Evolutionary conservation across 2,888 invertebrate genomes (phyloP).

Genomic region (Congeria kusceri): DNA sequence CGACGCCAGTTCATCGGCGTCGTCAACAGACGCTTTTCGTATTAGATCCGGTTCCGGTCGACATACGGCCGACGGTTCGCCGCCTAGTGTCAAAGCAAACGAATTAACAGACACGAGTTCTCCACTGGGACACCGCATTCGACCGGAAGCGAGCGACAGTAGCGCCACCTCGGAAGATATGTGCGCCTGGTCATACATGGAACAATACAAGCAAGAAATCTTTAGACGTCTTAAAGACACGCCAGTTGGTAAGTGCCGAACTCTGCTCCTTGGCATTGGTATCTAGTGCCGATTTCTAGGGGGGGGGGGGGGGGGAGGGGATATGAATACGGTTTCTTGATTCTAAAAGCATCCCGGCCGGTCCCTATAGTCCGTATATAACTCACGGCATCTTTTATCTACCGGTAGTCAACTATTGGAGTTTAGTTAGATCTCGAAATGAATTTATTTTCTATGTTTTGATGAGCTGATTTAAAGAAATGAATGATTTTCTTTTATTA

Average conservation of each 20-base stretch:
- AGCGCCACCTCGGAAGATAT: slow-evolving; percentile 18
- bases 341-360: too few species aligned
- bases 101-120: neutral
- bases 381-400: too few species aligned
- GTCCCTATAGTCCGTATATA: too few species aligned
- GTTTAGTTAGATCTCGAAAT: too few species aligned
- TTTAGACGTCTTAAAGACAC: slow-evolving; percentile 31
- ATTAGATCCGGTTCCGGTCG: slow-evolving; percentile 22
- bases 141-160: slow-evolving; percentile 1
- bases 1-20: slow-evolving; percentile 49
- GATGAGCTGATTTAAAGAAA: too few species aligned
- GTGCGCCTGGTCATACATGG: slow-evolving; percentile 45
- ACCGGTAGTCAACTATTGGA: too few species aligned
- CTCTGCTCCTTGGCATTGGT: too few species aligned
- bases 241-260: slow-evolving; percentile 27
- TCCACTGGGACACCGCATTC: neutral
- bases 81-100: neutral
- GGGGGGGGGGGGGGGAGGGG: too few species aligned
- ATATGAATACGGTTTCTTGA: too few species aligned
- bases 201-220: slow-evolving; percentile 45
- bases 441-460: too few species aligned
- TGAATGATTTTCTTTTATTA: too few species aligned
- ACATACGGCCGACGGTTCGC: neutral
- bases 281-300: too few species aligned
- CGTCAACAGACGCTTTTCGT: slow-evolving; percentile 28